Base-by-base conservation (phyloP, 2,113 vertebrate species). In the Oreochromis niloticus region DNA sequence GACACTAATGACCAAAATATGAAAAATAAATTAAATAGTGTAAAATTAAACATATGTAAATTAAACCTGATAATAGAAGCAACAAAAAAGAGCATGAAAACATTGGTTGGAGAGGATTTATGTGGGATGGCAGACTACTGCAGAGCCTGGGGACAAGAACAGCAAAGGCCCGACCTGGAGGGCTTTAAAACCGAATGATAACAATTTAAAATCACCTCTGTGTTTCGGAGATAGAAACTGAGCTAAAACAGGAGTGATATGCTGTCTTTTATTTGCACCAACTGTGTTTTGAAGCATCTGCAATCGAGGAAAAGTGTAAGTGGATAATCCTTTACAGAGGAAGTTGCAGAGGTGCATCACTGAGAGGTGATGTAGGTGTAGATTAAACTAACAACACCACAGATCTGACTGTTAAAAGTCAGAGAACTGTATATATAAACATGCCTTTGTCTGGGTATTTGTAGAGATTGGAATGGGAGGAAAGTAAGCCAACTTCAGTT, bases 221-320 rank as follows among this genome's bases (percentile, higher is more conserved):
- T 30, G 10, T 52, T 50, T 78, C 3, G 1, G 24, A 50, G 43
- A 16, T 32, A 32, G 0, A 50, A 50, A 50, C 9, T 19, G 71
- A 75, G 14, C 71, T 50, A 50, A 50, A n/a, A 78, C 17, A 8
- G 16, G 16, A 52, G 16, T 11, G 46, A 78, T 12, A 0, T 30
- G 43, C 14, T 32, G 16, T 4, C 24, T 50, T 50, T 78, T 75
- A 48, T 30, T 27, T 75, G 22, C 3, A 48, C 0, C 41, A 48
- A 27, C 41, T 48, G 0, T 11, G 46, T 50, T 78, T 50, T 78
- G 0, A 32, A 50, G 4, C 43, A 32, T 43, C 39, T 71, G 39
- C 0, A 43, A 43, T 30, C 0, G 6, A 75, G 14, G 0, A 30
- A 30, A 46, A 46, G 22, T 27, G 41, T 17, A 75, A 48, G 0